Conservation (phyloP, 2,113 vertebrate genomes). For the Alligator mississippiensis region DNA sequence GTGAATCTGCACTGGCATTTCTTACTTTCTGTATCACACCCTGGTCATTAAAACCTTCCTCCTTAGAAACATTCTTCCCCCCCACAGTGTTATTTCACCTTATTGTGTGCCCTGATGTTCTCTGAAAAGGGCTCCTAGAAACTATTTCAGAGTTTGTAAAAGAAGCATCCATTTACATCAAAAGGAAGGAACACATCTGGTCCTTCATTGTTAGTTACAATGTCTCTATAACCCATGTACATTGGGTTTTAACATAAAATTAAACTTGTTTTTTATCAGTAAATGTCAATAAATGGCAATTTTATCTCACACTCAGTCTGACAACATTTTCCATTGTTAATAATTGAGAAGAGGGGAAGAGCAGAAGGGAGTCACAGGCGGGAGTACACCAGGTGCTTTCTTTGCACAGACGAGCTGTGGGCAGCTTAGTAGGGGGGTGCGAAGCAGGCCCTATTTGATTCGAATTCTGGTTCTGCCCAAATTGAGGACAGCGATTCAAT, state of each 20-base stretch:
- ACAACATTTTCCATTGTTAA: no score
- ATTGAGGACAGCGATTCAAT: no score
- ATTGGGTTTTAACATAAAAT: not conserved
- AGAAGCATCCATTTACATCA: rapidly evolving
- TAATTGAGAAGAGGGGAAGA: no score
- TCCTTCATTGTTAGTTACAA: not conserved
- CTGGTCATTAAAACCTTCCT: not conserved
- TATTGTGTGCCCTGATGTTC: not conserved
- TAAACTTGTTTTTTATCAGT: not conserved
- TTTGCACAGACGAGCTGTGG: no score
- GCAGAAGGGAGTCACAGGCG: no score
- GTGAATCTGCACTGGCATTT: not conserved
- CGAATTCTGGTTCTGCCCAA: no score
- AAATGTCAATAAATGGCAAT: no score
- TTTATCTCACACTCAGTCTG: no score
- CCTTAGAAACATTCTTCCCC: not conserved
- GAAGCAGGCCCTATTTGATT: no score
- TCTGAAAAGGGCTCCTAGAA: not conserved
- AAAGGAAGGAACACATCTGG: not conserved
- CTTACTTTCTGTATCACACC: not conserved
- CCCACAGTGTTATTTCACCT: not conserved
- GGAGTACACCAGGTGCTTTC: no score
- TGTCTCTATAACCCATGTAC: not conserved
- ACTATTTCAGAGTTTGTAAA: not conserved
- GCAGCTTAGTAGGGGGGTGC: no score